Evolutionary conservation across 1,140 invertebrate genomes (phyloP), one percentile per base, ranked within the genome.

Genomic region (Hestina assimilis): DNA sequence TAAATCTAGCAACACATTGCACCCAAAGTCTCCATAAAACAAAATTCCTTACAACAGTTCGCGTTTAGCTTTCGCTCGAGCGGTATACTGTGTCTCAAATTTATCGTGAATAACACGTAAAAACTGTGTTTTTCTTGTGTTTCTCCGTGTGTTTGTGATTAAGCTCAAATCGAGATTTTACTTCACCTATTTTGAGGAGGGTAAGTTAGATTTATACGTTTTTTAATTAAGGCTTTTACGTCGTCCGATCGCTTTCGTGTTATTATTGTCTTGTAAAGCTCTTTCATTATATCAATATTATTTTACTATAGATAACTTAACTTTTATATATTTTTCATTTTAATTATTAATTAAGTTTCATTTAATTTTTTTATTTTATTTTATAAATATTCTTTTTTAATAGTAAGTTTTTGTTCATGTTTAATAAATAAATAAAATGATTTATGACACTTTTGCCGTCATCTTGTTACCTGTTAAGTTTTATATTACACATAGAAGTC

Each of bases 1-100:
- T 28, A 15, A 2, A 19, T 0, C 12, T 51, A 20, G 59, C 59
- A 61, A 66, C 55, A 57, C 53, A 31, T 40, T 14, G 24, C 60
- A 23, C 42, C 53, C 54, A 43, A 60, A 65, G 59, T 46, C 54
- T 54, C 51, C 23, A 35, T 50, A 57, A 63, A 60, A 69, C 59
- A 48, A 57, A 69, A 66, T 66, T 63, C 59, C 60, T 60, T 23
- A 40, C 55, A 19, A 24, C 66, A 69, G 66, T 69, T 15, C 63
- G 53, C 50, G 66, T 57, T 58, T 15, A 47, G 54, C 56, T 41
- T 28, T 23, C 48, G 31, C 26, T 15, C 35, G 52, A n/a, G 19
- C 21, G 2, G 31, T 47, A 40, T 19, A 33, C 23, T 8, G 11
- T 12, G 0, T 2, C 21, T 21, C 3, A n/a, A 8, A n/a, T n/a